phyloP scores from a whole-genome alignment of 2,888 invertebrate genomes.

The Melinaea menophilus region DNA sequence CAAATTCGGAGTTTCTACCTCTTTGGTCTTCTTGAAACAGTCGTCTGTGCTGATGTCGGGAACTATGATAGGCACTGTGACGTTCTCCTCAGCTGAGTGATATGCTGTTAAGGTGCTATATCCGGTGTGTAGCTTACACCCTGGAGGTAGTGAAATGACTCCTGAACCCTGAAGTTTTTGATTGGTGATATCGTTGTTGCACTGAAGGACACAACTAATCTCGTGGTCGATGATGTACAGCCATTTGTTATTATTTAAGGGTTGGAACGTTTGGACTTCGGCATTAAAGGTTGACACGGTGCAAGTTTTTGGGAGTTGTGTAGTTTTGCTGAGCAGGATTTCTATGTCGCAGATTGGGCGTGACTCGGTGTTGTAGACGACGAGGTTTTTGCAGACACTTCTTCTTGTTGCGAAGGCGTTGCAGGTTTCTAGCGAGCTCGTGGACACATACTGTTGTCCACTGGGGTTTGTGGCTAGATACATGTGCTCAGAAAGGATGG shows the following conservation, averaged over 20 bases:
- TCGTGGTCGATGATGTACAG: constrained; percentile 27
- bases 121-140: too few species aligned
- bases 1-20: too few species aligned
- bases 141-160: too few species aligned
- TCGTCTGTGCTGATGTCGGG: too few species aligned
- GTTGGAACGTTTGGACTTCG: constrained; percentile 33
- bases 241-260: constrained; percentile 29
- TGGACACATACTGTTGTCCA: too few species aligned
- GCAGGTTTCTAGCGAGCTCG: constrained; percentile 32
- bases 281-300: constrained; percentile 30
- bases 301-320: constrained; percentile 28
- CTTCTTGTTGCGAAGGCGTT: constrained; percentile 24
- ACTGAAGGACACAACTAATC: constrained; percentile 28
- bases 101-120: too few species aligned
- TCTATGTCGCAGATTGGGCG: constrained; percentile 31
- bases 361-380: constrained; percentile 29
- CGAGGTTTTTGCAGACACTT: constrained; percentile 31
- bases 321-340: constrained; percentile 22
- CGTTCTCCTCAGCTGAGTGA: too few species aligned
- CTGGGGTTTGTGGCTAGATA: too few species aligned
- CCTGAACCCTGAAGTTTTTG: constrained; percentile 28
- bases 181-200: constrained; percentile 23
- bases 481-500: too few species aligned
- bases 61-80: too few species aligned
- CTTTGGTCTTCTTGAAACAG: too few species aligned